phyloP scores from a whole-genome alignment of 2,797 vertebrate genomes.

The Paguma larvata region DNA sequence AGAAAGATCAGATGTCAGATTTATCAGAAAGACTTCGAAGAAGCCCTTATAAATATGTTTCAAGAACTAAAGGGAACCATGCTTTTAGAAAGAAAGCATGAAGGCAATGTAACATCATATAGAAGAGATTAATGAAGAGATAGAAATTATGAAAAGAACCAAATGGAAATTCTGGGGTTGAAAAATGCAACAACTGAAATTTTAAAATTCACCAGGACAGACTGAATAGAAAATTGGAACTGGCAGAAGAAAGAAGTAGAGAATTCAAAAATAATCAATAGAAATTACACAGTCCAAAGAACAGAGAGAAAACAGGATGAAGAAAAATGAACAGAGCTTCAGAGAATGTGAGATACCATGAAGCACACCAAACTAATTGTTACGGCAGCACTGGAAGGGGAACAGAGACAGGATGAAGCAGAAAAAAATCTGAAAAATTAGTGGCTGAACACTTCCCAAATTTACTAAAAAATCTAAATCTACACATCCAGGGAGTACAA shows the following conservation, averaged over 20 bases:
- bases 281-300: background rate
- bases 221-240: background rate
- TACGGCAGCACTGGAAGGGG: background rate
- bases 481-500: background rate
- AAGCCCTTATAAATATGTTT: background rate
- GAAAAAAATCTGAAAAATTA: background rate
- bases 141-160: background rate
- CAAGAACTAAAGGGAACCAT: background rate
- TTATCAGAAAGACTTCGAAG: background rate
- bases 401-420: background rate
- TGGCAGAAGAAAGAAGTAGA: background rate
- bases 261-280: background rate
- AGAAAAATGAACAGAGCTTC: background rate
- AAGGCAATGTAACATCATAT: background rate
- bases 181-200: background rate
- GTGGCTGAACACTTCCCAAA: background rate
- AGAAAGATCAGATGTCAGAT: background rate
- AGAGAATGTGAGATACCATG: background rate
- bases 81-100: background rate
- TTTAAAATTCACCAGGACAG: background rate
- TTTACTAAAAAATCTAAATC: background rate
- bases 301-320: background rate
- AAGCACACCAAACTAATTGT: background rate
- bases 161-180: background rate
- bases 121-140: background rate